Evolutionary conservation across 2,888 invertebrate genomes (phyloP).

Genomic region (Cistogaster globosa): DNA sequence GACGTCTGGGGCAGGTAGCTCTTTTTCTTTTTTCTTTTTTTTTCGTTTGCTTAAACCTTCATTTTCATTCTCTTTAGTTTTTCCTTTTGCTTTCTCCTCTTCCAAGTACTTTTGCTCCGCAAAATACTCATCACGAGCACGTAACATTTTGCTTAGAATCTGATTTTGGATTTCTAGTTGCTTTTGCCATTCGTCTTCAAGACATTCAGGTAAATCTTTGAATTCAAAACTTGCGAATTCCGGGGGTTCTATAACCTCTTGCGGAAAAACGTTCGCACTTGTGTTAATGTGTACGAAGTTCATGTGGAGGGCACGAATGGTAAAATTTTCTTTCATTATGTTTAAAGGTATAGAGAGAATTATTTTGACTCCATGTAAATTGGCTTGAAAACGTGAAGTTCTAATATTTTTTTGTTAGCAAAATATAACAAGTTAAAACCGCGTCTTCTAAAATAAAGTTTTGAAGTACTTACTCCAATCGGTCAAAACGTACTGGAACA

Average conservation of each 20-base stretch:
- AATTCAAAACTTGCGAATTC: constrained; percentile 72
- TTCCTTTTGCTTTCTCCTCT: constrained; percentile 63
- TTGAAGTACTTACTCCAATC: constrained; percentile 74
- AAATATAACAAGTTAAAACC: no score
- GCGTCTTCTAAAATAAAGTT: background rate
- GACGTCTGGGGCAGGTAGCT: constrained; percentile 74
- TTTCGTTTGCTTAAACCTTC: background rate
- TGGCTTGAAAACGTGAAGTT: constrained; percentile 73
- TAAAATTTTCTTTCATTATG: constrained; percentile 76
- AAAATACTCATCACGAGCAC: constrained; percentile 75
- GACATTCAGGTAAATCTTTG: constrained; percentile 73
- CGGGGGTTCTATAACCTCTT: constrained; percentile 37
- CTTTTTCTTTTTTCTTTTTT: constrained; percentile 36
- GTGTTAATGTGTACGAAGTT: constrained; percentile 78
- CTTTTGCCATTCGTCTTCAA: constrained; percentile 76
- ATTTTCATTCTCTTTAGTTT: constrained; percentile 45
- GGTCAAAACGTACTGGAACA: constrained; percentile 76
- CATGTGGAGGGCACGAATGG: constrained; percentile 77
- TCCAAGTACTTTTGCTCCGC: constrained; percentile 72
- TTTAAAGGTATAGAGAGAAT: constrained; percentile 76
- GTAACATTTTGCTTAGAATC: constrained; percentile 71
- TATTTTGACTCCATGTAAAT: constrained; percentile 68
- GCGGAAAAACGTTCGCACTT: constrained; percentile 74
- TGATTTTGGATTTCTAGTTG: constrained; percentile 75
- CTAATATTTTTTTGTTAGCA: constrained; percentile 65